Percentiles rank a stretch among this genome's conserved stretches.
Evolutionary conservation across 2,797 vertebrate genomes (phyloP).

Genomic region (Eulemur mongoz): DNA sequence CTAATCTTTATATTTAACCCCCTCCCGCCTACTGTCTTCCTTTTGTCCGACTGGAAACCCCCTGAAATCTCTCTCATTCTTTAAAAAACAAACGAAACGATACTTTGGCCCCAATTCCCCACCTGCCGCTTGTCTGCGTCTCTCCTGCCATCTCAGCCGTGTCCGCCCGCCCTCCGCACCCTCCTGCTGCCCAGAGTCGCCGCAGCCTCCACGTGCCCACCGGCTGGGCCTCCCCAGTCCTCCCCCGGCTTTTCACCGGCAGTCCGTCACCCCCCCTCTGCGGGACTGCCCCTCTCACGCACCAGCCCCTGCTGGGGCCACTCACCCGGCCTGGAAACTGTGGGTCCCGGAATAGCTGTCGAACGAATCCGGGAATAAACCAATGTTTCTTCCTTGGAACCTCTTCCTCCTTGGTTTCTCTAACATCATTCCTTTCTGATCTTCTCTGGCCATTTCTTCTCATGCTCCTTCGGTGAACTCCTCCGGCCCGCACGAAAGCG

Average conservation of each 20-base stretch:
- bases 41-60: not conserved
- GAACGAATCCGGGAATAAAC: fast-evolving
- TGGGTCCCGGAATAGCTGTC: not conserved
- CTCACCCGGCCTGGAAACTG: too few species aligned
- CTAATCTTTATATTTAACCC: not conserved
- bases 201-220: fast-evolving
- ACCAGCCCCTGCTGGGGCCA: too few species aligned
- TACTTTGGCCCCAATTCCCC: not conserved
- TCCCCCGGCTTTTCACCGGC: fast-evolving
- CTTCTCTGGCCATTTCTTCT: not conserved
- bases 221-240: not conserved
- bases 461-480: not conserved
- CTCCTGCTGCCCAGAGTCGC: fast-evolving
- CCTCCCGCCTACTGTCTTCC: not conserved
- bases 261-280: not conserved
- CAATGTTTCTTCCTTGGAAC: not conserved
- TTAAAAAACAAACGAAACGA: not conserved
- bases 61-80: not conserved
- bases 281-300: not conserved
- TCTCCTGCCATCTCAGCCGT: not conserved
- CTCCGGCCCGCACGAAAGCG: not conserved
- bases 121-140: fast-evolving
- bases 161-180: not conserved
- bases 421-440: too few species aligned
- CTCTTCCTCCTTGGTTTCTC: not conserved